Conservation (phyloP, 2,888 invertebrate species). For the Xestia sexstrigata region DNA sequence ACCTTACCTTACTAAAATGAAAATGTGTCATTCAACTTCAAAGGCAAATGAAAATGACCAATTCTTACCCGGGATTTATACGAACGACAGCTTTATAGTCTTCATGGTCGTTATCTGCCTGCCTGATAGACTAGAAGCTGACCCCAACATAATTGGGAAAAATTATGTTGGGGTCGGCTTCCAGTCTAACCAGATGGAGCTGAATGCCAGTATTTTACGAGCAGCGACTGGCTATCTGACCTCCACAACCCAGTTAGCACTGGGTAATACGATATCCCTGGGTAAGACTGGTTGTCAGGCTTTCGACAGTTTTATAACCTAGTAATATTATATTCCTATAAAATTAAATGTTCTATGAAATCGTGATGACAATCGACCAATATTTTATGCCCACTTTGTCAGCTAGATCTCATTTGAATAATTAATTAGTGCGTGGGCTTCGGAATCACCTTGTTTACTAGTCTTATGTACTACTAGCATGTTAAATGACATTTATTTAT, state of each 20-base stretch:
- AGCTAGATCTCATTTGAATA: slow-evolving; percentile 57
- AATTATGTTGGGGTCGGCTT: no score
- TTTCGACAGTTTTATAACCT: not conserved
- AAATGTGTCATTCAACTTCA: not conserved
- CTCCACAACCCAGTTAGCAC: not conserved
- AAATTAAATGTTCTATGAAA: not conserved
- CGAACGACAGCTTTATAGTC: no score
- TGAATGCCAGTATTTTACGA: not conserved
- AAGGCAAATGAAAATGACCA: not conserved
- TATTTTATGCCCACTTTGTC: slow-evolving; percentile 29
- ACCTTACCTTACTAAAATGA: not conserved
- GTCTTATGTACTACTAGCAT: not conserved
- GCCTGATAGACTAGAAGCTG: no score
- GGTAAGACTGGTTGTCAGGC: not conserved
- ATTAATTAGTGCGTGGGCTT: slow-evolving; percentile 63
- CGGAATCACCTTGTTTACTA: slow-evolving; percentile 64
- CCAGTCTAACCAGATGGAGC: no score
- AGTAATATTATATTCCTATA: slow-evolving; percentile 11
- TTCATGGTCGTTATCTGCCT: no score
- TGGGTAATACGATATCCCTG: not conserved
- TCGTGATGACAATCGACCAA: not conserved
- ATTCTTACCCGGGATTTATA: no score
- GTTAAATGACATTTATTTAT: slow-evolving; percentile 6
- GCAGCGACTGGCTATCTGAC: not conserved
- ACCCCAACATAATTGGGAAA: no score